Conservation (phyloP, 2,888 invertebrate species). For the Ryuthela nishihirai region DNA sequence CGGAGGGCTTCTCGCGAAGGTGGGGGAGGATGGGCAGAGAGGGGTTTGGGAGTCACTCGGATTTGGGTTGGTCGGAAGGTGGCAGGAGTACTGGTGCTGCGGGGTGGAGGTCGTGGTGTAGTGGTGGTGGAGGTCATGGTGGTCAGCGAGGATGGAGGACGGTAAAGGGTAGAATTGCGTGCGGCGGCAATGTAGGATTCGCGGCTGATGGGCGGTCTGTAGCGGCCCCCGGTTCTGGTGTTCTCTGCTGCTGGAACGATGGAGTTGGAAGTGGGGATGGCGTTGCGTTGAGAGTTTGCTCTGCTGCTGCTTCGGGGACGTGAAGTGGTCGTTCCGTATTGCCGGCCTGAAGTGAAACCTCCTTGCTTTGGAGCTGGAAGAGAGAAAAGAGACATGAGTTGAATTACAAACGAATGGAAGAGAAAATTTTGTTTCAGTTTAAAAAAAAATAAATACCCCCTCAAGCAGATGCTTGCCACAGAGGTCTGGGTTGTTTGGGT, state of each 20-base stretch:
- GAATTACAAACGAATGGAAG: too few species aligned
- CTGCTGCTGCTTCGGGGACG: too few species aligned
- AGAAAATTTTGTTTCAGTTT: too few species aligned
- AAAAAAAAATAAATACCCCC: too few species aligned
- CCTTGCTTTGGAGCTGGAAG: too few species aligned
- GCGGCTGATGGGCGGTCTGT: slow-evolving; percentile 19
- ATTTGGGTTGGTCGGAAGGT: slow-evolving; percentile 25
- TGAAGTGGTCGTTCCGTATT: too few species aligned
- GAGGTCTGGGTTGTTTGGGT: too few species aligned
- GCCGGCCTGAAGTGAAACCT: too few species aligned
- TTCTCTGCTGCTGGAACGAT: slow-evolving; percentile 16
- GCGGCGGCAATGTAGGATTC: slow-evolving; percentile 6
- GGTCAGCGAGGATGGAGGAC: not conserved
- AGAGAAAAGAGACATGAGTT: too few species aligned
- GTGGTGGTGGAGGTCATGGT: slow-evolving; percentile 1
- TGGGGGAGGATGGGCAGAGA: not conserved
- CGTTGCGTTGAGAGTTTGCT: too few species aligned
- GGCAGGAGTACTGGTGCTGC: slow-evolving; percentile 25
- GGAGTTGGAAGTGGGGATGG: slow-evolving; percentile 21
- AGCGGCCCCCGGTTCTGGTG: slow-evolving; percentile 9
- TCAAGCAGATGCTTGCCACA: too few species aligned
- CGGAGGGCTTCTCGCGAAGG: too few species aligned
- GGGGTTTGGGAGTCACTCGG: slow-evolving; percentile 14
- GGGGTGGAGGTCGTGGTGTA: slow-evolving; percentile 12
- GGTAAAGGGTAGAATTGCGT: slow-evolving; percentile 2